Evolutionary conservation across 2,113 vertebrate species (phyloP).

Genomic region (Miniopterus natalensis): DNA sequence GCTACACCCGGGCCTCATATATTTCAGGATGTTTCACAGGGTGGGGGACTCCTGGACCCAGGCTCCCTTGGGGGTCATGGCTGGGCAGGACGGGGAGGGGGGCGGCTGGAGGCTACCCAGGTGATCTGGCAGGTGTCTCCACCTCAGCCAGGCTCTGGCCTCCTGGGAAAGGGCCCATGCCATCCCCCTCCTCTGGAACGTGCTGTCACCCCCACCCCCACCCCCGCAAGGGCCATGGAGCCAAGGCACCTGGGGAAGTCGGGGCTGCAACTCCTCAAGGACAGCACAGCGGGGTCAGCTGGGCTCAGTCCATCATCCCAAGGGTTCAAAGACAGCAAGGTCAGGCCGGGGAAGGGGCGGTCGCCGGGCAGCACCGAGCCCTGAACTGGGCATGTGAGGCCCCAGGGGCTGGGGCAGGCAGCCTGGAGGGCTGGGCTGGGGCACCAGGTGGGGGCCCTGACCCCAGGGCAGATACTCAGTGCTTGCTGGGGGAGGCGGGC

Average conservation of each 20-base stretch:
- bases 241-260: not conserved
- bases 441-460: not conserved
- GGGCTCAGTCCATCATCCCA: not conserved
- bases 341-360: not conserved
- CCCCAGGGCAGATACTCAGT: not conserved
- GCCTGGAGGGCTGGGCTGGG: not conserved
- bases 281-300: not conserved
- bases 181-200: not conserved
- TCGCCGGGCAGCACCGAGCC: not conserved
- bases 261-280: not conserved
- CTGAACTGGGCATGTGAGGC: not conserved
- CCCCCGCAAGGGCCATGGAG: too few relatives aligned
- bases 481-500: not conserved
- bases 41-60: too few relatives aligned
- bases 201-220: not conserved
- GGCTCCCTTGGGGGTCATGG: too few relatives aligned
- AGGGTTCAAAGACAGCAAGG: not conserved
- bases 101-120: not conserved
- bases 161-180: not conserved
- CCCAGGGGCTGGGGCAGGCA: not conserved
- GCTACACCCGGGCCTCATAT: too few relatives aligned
- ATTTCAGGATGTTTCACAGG: not conserved
- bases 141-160: not conserved
- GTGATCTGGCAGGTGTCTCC: not conserved
- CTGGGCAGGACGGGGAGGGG: too few relatives aligned